Evolutionary conservation across 1,140 invertebrate genomes (phyloP).

Genomic region (Catajapyx aquilonaris): DNA sequence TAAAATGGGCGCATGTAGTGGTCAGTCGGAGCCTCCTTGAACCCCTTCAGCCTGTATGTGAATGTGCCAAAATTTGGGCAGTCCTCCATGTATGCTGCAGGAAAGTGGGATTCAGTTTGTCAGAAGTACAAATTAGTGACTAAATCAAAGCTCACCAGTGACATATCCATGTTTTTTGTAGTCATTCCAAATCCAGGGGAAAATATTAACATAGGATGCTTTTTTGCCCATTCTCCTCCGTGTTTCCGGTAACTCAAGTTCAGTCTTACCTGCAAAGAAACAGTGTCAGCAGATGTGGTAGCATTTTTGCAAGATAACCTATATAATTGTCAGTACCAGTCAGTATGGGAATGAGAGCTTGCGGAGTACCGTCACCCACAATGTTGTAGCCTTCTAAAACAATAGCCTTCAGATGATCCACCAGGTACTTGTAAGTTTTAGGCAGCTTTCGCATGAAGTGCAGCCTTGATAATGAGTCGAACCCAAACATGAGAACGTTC

Average conservation of each 20-base stretch:
- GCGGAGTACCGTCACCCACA: conserved; percentile 83
- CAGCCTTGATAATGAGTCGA: conserved; percentile 74
- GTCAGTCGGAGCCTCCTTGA: conserved; percentile 60
- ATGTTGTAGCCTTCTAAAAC: conserved; percentile 73
- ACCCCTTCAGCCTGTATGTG: conserved; percentile 76
- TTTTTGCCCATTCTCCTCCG: conserved; percentile 43
- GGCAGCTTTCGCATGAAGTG: conserved; percentile 71
- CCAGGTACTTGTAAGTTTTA: conserved; percentile 53
- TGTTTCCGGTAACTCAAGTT: conserved; percentile 67
- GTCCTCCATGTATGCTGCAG: conserved; percentile 70
- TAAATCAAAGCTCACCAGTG: too few species aligned
- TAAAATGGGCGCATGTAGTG: conserved; percentile 77
- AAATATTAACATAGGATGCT: conserved; percentile 46
- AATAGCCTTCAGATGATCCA: conserved; percentile 37
- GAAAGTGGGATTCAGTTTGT: too few species aligned
- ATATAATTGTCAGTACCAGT: conserved; percentile 30
- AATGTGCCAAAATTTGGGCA: conserved; percentile 65
- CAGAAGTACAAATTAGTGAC: too few species aligned
- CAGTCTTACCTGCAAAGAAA: conserved; percentile 36
- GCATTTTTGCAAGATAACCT: not conserved
- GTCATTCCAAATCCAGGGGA: conserved; percentile 65
- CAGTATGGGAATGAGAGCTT: conserved; percentile 74
- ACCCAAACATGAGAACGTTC: conserved; percentile 73
- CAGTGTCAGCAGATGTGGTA: conserved; percentile 4
- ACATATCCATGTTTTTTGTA: conserved; percentile 43